Base-by-base conservation (phyloP, 2,113 vertebrate species). In the Crotalus viridis region DNA sequence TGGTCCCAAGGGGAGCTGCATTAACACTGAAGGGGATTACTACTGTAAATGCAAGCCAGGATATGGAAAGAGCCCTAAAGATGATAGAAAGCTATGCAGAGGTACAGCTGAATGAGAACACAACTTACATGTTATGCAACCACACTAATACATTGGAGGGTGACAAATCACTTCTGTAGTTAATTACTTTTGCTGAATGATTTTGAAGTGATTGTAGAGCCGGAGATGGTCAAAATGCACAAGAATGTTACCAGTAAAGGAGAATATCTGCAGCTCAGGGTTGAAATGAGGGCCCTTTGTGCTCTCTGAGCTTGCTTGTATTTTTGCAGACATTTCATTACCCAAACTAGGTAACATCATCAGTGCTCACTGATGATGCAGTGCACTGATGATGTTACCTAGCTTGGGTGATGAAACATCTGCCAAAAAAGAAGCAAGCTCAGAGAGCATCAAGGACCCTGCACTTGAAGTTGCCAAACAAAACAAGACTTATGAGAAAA, bases 71-170 rank as follows among this genome's bases (percentile, higher is more conserved):
- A 93, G 92, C 28, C 0, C 1, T 52, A 86, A 90, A 90, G 54
- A 93, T 87, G 88, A 90, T 85, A 93, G 51, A 90, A 93, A 93
- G 55, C 8, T 93, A 61, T 93, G 92, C 81, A 93, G n/a, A 93
- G 92, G 92, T 93, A 93, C 28, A 85, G n/a, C 55, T 33, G 46
- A 86, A 6, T 43, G 88, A 33, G 43, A n/a, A 56, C 10, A 26
- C 43, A 88, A 39, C n/a, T 85, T 90, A 13, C 10, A 52, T 61
- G 12, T 54, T 89, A 43, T 2, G 6, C 10, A 10, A 6, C 56
- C 46, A 26, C 12, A 64, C 2, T 19, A 93, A 87, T 61, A 57
- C 46, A 43, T 93, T 93, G 92, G 89, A 51, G n/a, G 61, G 22
- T 54, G 10, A 19, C 15, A 10, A 17, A 19, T 12, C 43, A 26